phyloP scores from a whole-genome alignment of 37 sponge, comb jelly and placozoan genomes.

The Aplysina aerophoba region DNA sequence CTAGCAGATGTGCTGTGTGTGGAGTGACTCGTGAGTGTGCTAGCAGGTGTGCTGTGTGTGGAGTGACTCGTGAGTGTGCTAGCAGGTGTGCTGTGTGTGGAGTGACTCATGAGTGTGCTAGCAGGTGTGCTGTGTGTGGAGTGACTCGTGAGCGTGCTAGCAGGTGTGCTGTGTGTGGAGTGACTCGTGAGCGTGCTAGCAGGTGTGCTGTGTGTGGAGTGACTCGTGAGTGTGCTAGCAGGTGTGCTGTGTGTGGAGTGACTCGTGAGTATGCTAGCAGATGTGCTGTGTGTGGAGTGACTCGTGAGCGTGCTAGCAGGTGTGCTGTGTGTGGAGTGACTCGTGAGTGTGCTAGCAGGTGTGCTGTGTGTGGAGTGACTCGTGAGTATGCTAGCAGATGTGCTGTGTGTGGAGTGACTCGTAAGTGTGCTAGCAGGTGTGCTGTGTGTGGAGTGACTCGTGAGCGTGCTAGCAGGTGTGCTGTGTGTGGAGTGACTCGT shows the following conservation, averaged over 20 bases:
- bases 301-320: background rate
- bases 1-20: background rate
- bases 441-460: background rate
- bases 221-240: background rate
- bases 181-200: too few species aligned
- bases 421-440: constrained; percentile 43
- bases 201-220: background rate
- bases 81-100: background rate
- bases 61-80: background rate
- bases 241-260: too few species aligned
- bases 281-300: background rate
- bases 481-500: too few species aligned
- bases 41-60: constrained; percentile 19
- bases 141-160: background rate
- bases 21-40: too few species aligned
- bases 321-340: too few species aligned
- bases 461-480: background rate
- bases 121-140: constrained; percentile 5
- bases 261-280: too few species aligned
- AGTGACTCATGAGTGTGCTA: too few species aligned
- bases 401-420: too few species aligned
- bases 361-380: background rate
- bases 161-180: too few species aligned
- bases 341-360: too few species aligned
- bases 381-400: background rate